phyloP scores from a whole-genome alignment of 2,888 invertebrate species.

The Catonia carolina region DNA sequence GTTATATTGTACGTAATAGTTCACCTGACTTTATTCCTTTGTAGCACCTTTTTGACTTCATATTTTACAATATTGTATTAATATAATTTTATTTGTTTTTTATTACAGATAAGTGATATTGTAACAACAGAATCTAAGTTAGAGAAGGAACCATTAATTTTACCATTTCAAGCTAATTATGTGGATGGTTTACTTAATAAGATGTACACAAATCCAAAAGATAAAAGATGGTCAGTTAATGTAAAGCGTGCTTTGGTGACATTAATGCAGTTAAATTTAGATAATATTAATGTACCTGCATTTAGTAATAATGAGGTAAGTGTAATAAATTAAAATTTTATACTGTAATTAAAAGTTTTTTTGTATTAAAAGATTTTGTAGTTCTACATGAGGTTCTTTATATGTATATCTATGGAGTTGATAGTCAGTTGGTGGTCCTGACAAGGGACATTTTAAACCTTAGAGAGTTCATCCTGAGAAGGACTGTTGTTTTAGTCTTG shows the following conservation, averaged over 20 bases:
- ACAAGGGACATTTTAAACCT: no score
- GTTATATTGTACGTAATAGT: no score
- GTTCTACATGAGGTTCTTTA: background rate
- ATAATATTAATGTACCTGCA: constrained; percentile 26
- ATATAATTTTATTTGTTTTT: background rate
- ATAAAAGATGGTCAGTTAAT: constrained; percentile 75
- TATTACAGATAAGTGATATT: constrained; percentile 21
- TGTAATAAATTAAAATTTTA: background rate
- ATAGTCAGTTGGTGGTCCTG: background rate
- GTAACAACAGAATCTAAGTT: background rate
- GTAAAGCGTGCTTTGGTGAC: constrained; percentile 85
- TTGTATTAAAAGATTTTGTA: no score
- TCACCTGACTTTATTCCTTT: no score
- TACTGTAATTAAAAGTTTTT: no score
- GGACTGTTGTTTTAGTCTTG: no score
- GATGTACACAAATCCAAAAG: constrained; percentile 44
- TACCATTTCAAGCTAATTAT: constrained; percentile 31
- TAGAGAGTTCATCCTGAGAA: no score
- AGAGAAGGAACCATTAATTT: constrained; percentile 9
- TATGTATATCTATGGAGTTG: background rate
- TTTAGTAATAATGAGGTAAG: constrained; percentile 29
- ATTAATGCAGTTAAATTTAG: constrained; percentile 60
- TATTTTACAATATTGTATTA: no score
- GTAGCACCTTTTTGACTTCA: no score
- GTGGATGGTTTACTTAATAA: constrained; percentile 27